These are phyloP conservation scores for Andrena dorsata DNA, from an alignment of 2,888 invertebrate genomes.

Conservation along the genomic window DNA sequence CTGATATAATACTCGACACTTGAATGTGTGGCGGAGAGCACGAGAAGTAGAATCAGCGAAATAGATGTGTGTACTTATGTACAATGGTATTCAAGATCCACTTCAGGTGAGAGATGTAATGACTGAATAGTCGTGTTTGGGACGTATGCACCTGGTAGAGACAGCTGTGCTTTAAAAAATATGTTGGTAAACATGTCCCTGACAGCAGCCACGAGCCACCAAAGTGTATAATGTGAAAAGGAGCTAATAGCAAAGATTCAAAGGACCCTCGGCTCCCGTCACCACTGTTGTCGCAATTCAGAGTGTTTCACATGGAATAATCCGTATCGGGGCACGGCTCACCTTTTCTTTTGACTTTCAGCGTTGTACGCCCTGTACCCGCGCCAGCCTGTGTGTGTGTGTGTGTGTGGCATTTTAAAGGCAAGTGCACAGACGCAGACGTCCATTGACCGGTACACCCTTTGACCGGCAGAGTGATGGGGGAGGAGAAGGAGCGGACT, in stretches of 20 bases:
- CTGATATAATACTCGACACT: too few species aligned
- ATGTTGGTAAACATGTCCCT: too few species aligned
- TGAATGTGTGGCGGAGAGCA: too few species aligned
- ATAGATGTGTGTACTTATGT: too few species aligned
- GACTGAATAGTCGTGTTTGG: too few species aligned
- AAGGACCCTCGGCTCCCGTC: background rate
- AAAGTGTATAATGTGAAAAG: too few species aligned
- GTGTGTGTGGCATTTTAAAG: conserved; percentile 25
- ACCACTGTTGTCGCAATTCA: background rate
- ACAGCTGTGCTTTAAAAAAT: too few species aligned
- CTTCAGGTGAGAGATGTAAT: too few species aligned
- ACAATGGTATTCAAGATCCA: too few species aligned
- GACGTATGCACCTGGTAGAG: too few species aligned
- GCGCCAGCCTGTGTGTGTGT: background rate
- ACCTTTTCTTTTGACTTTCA: conserved; percentile 13
- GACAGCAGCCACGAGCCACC: too few species aligned
- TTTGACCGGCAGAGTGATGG: conserved; percentile 36
- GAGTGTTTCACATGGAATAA: background rate
- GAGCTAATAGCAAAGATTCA: background rate
- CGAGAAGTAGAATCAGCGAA: too few species aligned
- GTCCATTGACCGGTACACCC: conserved; percentile 23
- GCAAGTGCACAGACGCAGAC: conserved; percentile 3
- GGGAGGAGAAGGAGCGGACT: background rate
- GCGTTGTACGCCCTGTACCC: conserved; percentile 5
- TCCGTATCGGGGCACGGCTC: background rate